These are phyloP conservation scores for Chymomyza procnemis DNA, from an alignment of 2,888 invertebrate species.

Conservation along the genomic window DNA sequence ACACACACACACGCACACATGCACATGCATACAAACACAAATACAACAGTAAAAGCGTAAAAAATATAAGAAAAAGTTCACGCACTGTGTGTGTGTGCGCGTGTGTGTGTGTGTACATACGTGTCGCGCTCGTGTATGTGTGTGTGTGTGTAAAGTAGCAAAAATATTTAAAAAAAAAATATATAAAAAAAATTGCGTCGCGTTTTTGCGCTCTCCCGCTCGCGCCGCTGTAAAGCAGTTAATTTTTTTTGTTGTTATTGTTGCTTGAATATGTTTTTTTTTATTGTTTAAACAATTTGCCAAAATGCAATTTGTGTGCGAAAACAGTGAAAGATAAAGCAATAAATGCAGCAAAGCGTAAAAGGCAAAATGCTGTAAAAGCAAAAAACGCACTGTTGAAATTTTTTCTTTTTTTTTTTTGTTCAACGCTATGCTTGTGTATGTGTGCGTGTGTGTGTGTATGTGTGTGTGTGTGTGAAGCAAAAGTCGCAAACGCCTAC, in stretches of 20 bases:
- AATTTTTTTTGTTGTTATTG: constrained; percentile 19
- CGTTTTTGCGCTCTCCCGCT: constrained; percentile 23
- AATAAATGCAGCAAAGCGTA: constrained; percentile 6
- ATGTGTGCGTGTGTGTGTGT: background rate
- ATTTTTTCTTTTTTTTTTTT: constrained; percentile 22
- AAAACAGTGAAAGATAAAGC: background rate
- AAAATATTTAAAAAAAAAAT: constrained; percentile 17
- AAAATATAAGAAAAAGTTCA: background rate
- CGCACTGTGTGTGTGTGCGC: constrained; percentile 21
- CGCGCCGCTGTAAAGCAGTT: background rate
- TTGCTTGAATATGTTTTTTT: constrained; percentile 16
- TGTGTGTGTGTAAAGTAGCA: constrained; percentile 18
- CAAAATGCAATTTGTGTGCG: constrained; percentile 8
- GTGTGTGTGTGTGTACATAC: constrained; percentile 11
- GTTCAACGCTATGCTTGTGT: constrained; percentile 7
- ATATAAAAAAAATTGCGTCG: constrained; percentile 36
- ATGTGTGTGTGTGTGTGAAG: background rate
- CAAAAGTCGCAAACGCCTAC: constrained; percentile 6
- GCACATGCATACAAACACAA: background rate
- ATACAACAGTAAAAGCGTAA: no score
- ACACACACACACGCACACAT: no score
- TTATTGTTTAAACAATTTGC: background rate
- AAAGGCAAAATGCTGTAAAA: constrained; percentile 29
- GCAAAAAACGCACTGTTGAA: constrained; percentile 46
- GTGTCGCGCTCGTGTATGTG: constrained; percentile 20